Evolutionary conservation across 2,888 invertebrate species (phyloP), one percentile per base, ranked within the genome.

Genomic region (Microplitis deprimator): DNA sequence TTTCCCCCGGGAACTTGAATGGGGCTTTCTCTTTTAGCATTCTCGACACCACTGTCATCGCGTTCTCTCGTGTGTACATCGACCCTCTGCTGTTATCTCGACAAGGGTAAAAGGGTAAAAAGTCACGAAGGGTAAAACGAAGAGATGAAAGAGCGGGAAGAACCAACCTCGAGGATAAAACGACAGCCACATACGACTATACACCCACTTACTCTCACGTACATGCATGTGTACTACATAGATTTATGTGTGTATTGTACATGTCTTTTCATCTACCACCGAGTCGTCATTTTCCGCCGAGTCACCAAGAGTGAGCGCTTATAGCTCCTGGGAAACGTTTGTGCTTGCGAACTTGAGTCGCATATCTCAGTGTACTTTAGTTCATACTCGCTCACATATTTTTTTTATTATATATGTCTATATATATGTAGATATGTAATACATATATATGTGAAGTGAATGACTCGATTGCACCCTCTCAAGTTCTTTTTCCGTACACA

Each of bases 231-330:
- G 17, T 40, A 64, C 59, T 40, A 64, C 59, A 68, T 74, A 40
- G 59, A 68, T 61, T 61, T 69, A 64, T 69, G 41, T 59, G 29
- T 64, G 62, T 68, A 10, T 29, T 29, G 29, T 70, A 61, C 62
- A 75, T 70, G 41, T 40, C 41, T 65, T 65, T 65, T 65, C 65
- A n/a, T 73, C 68, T 41, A 73, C 73, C 73, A 41, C 61, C 73
- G 62, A 60, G 60, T 77, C 77, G 77, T 77, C 77, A 77, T 77
- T 77, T 77, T 65, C 73, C 73, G 77, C 73, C 73, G 69, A 77
- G 38, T 73, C 69, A 68, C 68, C n/a, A 64, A 16, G 64, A 70
- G 69, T 69, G 69, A 60, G 40, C 61, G 68, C 68, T 72, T 76
- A 73, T 29, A 70, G 50, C 70, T 73, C 62, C 67, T 41, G 69